Base-by-base conservation (phyloP, 2,888 invertebrate genomes). In the Meandrusa payeni region DNA sequence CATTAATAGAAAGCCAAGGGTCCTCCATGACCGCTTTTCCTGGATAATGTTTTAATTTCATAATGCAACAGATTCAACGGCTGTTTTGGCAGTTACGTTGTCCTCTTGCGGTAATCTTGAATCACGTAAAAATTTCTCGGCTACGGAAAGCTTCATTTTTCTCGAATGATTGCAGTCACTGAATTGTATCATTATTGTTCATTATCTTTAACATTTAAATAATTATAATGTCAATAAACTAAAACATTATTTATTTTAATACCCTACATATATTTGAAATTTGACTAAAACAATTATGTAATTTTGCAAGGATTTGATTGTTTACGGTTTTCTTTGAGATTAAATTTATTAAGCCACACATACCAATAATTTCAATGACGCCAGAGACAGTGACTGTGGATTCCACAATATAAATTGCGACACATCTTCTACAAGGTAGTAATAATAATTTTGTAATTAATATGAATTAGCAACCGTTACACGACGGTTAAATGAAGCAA, bases 31-130 rank as follows among this genome's bases (percentile, higher is more conserved):
- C 94, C 52, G 93, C 95, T 80, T 94, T 93, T 53, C 95, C 95
- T 27, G 95, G 95, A 76, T 95, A 94, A 62, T 93, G 93, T 73
- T 94, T 93, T 54, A 95, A 93, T 89, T 94, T 94, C 95, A 95
- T 95, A 72, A 64, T 83, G 76, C 51, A 45, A 52, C 47, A 17
- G 50, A 58, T 49, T 53, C 41, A 34, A 53, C 38, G 11, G 45
- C 41, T 39, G 28, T 49, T 36, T 38, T 29, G 10, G 52, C 41
- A 53, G 48, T 52, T 48, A 41, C 46, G 44, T 48, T 45, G 49
- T 41, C 52, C 42, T 39, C 45, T n/a, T n/a, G n/a, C n/a, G n/a
- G n/a, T n/a, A n/a, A n/a, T 24, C 48, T 41, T 40, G 44, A 46
- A 54, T 50, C 44, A 47, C 39, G 54, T 45, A 44, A 37, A 42